A percentile compares a stretch with the other conserved stretches of the same genome.
Evolutionary conservation across 2,797 vertebrate genomes (phyloP).

Genomic region (Prionace glauca): DNA sequence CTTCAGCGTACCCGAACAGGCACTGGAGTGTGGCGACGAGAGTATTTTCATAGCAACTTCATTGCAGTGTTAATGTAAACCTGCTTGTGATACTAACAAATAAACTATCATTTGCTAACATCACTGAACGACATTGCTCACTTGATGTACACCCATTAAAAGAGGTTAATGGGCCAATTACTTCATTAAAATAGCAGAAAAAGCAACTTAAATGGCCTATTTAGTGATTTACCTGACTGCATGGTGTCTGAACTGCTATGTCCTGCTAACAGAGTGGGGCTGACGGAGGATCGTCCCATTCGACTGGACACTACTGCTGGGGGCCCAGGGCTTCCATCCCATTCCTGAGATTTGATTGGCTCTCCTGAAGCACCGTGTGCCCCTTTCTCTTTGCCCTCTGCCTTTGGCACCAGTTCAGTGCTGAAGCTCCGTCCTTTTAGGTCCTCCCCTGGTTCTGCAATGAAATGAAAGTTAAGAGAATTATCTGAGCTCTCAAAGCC

Average conservation of each 20-base stretch:
- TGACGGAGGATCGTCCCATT: constrained; percentile 77
- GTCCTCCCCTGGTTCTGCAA: constrained; percentile 69
- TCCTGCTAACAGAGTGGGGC: constrained; percentile 73
- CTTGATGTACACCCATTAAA: neutral
- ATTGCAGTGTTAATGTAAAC: too few relatives aligned
- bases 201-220: neutral
- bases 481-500: neutral
- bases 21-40: too few relatives aligned
- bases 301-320: constrained; percentile 70
- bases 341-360: constrained; percentile 85
- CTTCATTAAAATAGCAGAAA: neutral
- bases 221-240: neutral
- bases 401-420: constrained; percentile 75
- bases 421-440: constrained; percentile 74
- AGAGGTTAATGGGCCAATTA: neutral
- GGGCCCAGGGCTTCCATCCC: constrained; percentile 74
- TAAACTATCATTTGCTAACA: neutral
- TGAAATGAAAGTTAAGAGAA: constrained; percentile 40
- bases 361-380: constrained; percentile 67
- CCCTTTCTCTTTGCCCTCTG: constrained; percentile 76
- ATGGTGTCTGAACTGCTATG: constrained; percentile 64
- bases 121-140: neutral
- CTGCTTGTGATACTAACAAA: too few relatives aligned
- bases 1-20: too few relatives aligned
- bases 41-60: too few relatives aligned